Conservation (phyloP, 2,113 vertebrate genomes). For the Casuarius casuarius region DNA sequence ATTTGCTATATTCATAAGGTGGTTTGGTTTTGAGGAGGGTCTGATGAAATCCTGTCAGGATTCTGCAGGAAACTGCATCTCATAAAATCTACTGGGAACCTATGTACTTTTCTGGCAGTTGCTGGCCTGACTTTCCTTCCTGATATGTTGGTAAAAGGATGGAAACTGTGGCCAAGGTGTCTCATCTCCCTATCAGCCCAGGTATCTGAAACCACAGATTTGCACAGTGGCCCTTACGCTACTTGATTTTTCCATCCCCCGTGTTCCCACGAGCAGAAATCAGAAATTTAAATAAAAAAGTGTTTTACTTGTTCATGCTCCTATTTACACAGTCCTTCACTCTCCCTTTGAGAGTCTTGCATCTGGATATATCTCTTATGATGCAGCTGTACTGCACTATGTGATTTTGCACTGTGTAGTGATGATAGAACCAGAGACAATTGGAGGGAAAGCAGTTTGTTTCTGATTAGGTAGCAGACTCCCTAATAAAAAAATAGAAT, state of each 20-base stretch:
- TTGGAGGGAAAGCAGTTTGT: not conserved
- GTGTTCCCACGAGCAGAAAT: not conserved
- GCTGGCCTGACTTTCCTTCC: not conserved
- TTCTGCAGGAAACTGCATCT: not conserved
- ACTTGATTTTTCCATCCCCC: not conserved
- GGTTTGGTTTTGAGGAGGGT: not conserved
- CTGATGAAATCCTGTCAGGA: not conserved
- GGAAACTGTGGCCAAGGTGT: not conserved
- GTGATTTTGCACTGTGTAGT: not conserved
- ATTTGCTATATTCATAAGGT: not conserved
- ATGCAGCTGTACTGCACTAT: not conserved
- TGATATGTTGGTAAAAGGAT: not conserved
- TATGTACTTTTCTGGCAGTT: not conserved
- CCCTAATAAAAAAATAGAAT: not conserved
- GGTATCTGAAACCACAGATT: not conserved
- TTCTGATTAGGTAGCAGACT: not conserved
- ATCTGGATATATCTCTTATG: not conserved
- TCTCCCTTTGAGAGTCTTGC: not conserved
- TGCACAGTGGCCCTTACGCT: not conserved
- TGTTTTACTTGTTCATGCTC: not conserved
- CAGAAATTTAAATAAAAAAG: not conserved
- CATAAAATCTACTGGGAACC: not conserved
- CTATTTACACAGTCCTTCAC: not conserved
- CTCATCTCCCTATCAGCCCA: not conserved
- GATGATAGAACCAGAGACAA: not conserved